Conservation (phyloP, 1,140 invertebrate genomes). For the Venustaconcha ellipsiformis region DNA sequence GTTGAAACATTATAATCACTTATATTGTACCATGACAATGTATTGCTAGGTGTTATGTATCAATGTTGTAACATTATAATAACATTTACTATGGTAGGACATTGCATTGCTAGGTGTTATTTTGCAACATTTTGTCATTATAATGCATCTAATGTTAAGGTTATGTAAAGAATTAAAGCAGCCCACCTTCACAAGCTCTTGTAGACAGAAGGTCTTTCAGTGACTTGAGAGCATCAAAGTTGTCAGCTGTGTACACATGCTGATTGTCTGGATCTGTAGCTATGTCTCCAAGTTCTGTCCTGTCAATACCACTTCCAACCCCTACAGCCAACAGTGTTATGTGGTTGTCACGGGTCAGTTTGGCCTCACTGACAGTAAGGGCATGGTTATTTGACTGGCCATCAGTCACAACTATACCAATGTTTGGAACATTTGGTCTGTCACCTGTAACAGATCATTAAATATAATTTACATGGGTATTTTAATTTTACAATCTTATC, state of each 20-base stretch:
- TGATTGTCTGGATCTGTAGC: slow-evolving; percentile 57
- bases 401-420: slow-evolving; percentile 63
- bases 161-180: not conserved
- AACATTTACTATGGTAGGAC: too few species aligned
- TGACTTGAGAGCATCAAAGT: slow-evolving; percentile 53
- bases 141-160: too few species aligned
- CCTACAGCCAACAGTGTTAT: slow-evolving; percentile 60
- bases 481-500: not conserved
- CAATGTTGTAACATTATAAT: too few species aligned
- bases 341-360: slow-evolving; percentile 37
- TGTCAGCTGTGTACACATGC: slow-evolving; percentile 56
- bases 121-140: too few species aligned
- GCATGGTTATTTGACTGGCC: slow-evolving; percentile 51
- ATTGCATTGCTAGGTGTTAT: too few species aligned
- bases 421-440: slow-evolving; percentile 45
- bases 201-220: slow-evolving; percentile 49
- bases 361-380: slow-evolving; percentile 41
- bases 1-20: too few species aligned
- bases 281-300: slow-evolving; percentile 51
- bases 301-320: slow-evolving; percentile 44
- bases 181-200: slow-evolving; percentile 51
- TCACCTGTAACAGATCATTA: slow-evolving; percentile 19
- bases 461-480: not conserved
- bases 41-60: too few species aligned
- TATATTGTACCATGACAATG: too few species aligned